Evolutionary conservation across 64 coral and sea anemone genomes (phyloP).

Genomic region (Dendrophyllia cribrosa): DNA sequence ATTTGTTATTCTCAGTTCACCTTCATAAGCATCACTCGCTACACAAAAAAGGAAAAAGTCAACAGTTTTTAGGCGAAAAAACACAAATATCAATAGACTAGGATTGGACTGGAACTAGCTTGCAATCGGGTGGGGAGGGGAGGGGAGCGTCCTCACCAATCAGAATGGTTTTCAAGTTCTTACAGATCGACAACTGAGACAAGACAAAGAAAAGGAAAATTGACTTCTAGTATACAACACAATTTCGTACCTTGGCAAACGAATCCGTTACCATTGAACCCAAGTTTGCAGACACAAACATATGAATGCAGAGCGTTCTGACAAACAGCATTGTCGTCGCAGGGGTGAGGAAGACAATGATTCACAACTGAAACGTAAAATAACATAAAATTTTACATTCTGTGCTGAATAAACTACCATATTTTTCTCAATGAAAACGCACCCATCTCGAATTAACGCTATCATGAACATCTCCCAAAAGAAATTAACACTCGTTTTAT

Average conservation of each 20-base stretch:
- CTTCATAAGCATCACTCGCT: neutral
- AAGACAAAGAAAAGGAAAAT: neutral
- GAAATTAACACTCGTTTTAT: too few relatives aligned
- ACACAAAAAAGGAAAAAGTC: neutral
- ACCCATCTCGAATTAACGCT: too few relatives aligned
- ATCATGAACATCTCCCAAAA: too few relatives aligned
- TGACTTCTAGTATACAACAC: neutral
- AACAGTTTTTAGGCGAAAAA: neutral
- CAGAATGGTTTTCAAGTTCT: too few relatives aligned
- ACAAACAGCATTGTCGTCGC: constrained; percentile 1
- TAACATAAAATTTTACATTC: neutral
- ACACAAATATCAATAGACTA: neutral
- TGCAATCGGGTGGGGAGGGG: neutral
- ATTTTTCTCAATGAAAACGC: too few relatives aligned
- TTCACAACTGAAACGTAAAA: neutral
- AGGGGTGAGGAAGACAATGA: neutral
- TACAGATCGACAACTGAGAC: too few relatives aligned
- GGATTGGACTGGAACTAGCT: neutral
- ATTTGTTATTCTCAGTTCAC: neutral
- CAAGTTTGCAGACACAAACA: neutral
- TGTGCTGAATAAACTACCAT: too few relatives aligned
- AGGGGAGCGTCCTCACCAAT: too few relatives aligned
- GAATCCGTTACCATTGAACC: neutral
- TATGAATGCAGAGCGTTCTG: neutral
- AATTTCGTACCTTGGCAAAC: constrained; percentile 8